These are phyloP conservation scores for Poeciliopsis turrubarensis DNA, from an alignment of 2,113 vertebrate species.

Conservation along the genomic window DNA sequence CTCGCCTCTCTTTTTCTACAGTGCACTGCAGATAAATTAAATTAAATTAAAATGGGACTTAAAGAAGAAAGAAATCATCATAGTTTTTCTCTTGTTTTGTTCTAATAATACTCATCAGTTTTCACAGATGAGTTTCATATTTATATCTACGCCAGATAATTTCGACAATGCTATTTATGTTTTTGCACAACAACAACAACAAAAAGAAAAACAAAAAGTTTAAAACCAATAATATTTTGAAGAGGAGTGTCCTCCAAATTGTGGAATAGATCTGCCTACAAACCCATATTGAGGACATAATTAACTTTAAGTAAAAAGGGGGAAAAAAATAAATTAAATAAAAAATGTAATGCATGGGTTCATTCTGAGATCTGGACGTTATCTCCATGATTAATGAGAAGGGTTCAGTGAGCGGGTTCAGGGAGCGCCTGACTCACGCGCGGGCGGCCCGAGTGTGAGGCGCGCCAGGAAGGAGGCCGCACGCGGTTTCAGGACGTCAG, in stretches of 20 bases:
- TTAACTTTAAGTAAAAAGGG: not conserved
- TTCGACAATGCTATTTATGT: not conserved
- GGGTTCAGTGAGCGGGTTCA: constrained; percentile 14
- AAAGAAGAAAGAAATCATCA: not conserved
- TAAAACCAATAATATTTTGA: not conserved
- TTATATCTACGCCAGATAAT: not conserved
- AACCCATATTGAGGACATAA: too few relatives aligned
- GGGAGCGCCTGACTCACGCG: not conserved
- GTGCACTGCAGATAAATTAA: not conserved
- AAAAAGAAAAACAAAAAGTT: not conserved
- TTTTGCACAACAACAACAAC: not conserved
- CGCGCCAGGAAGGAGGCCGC: not conserved
- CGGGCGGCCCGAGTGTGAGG: too few relatives aligned
- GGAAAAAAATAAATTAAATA: too few relatives aligned
- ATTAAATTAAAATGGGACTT: too few relatives aligned
- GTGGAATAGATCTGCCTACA: not conserved
- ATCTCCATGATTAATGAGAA: constrained; percentile 76
- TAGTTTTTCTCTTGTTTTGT: not conserved
- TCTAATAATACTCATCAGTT: not conserved
- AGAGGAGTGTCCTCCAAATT: not conserved
- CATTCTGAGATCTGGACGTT: constrained; percentile 55
- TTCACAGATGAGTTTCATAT: not conserved
- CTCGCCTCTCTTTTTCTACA: not conserved
- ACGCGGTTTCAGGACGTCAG: not conserved
- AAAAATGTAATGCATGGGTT: constrained; percentile 45